phyloP scores from a whole-genome alignment of 2,113 vertebrate genomes.

The Atherinomorus stipes region DNA sequence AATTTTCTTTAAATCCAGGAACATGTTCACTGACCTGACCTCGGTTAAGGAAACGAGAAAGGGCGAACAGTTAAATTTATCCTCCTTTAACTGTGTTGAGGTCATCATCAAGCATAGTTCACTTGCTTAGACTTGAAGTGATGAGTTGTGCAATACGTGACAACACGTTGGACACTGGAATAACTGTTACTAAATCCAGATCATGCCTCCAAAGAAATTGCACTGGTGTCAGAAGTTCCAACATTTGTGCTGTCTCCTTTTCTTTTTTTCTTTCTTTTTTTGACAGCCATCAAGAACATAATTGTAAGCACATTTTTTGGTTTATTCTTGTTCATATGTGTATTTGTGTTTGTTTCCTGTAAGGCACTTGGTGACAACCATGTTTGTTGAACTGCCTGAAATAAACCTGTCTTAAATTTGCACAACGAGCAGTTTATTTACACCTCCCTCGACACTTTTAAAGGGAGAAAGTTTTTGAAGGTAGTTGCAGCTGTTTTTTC shows the following conservation, averaged over 20 bases:
- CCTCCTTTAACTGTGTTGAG: constrained; percentile 53
- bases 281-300: constrained; percentile 47
- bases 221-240: constrained; percentile 64
- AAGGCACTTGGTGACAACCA: constrained; percentile 61
- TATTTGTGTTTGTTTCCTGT: constrained; percentile 59
- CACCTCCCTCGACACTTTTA: constrained; percentile 16
- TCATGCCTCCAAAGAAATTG: constrained; percentile 43
- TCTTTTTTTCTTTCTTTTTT: constrained; percentile 17
- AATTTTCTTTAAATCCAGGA: constrained; percentile 22
- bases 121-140: constrained; percentile 63
- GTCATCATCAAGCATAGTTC: constrained; percentile 53
- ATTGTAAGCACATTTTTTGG: constrained; percentile 51
- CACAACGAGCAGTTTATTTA: constrained; percentile 21
- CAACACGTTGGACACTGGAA: constrained; percentile 47
- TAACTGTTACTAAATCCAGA: constrained; percentile 43
- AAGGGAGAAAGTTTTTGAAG: background rate
- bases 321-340: constrained; percentile 46
- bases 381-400: constrained; percentile 59
- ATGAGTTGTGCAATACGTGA: constrained; percentile 65
- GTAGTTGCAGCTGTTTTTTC: constrained; percentile 7
- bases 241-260: constrained; percentile 43
- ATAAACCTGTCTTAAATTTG: constrained; percentile 78
- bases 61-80: constrained; percentile 44
- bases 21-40: constrained; percentile 35
- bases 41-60: constrained; percentile 49